Conservation (phyloP, 2,888 invertebrate genomes). For the Lissonota sp. region DNA sequence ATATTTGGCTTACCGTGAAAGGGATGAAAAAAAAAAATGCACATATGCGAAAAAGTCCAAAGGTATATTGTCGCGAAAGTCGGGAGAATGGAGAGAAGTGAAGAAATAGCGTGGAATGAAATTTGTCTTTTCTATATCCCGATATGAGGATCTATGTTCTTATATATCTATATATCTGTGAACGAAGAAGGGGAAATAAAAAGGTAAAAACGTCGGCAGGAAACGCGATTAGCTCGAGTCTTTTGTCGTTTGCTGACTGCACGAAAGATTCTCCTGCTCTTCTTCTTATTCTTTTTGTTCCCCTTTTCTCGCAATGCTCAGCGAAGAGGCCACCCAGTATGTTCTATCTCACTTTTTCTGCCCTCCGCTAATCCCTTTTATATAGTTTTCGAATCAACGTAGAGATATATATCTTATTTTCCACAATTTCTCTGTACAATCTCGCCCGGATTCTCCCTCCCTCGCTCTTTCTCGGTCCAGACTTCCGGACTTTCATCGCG, state of each 20-base stretch:
- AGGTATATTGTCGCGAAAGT: neutral
- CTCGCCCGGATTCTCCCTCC: conserved; percentile 38
- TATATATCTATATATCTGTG: conserved; percentile 8
- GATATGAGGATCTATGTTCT: neutral
- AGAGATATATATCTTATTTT: conserved; percentile 19
- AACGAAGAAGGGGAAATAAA: neutral
- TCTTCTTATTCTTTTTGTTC: conserved; percentile 10
- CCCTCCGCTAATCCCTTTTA: conserved; percentile 58
- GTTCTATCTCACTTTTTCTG: neutral
- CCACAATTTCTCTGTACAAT: conserved; percentile 11
- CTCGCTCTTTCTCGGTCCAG: conserved; percentile 27
- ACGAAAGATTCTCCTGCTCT: conserved; percentile 24
- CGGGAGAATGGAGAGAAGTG: neutral
- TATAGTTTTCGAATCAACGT: conserved; percentile 62
- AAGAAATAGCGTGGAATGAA: conserved; percentile 31
- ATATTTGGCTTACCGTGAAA: conserved; percentile 30
- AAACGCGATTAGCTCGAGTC: conserved; percentile 61
- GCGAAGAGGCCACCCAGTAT: neutral
- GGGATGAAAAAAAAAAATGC: neutral
- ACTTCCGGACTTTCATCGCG: conserved; percentile 32
- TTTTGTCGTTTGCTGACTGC: conserved; percentile 59
- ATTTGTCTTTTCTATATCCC: conserved; percentile 54
- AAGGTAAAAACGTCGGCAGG: conserved; percentile 52
- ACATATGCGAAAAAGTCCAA: neutral
- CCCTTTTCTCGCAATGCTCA: neutral